A percentile compares a stretch with the other conserved stretches of the same genome.
Conservation (phyloP, 2,888 invertebrate species). For the Scaptomyza parva region DNA sequence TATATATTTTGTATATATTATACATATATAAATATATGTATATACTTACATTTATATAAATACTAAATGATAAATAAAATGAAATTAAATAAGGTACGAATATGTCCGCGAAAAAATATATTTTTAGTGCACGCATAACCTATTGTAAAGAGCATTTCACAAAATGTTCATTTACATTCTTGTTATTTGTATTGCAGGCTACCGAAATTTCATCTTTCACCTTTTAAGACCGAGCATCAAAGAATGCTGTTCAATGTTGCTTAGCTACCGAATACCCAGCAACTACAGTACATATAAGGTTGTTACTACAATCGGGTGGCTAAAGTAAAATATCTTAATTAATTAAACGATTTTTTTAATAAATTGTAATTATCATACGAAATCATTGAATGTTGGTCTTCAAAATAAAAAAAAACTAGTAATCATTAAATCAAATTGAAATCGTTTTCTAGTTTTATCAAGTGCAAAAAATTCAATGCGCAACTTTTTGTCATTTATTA, state of each 20-base stretch:
- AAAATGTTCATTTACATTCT: constrained; percentile 54
- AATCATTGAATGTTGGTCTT: background rate
- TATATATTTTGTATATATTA: constrained; percentile 25
- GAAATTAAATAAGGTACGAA: constrained; percentile 38
- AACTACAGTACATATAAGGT: background rate
- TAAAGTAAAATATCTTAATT: background rate
- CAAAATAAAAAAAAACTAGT: background rate
- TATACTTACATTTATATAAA: constrained; percentile 33
- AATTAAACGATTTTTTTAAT: background rate
- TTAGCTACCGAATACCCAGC: constrained; percentile 8
- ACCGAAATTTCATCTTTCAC: constrained; percentile 57
- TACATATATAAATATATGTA: constrained; percentile 12
- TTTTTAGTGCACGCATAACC: constrained; percentile 69
- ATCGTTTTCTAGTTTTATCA: background rate
- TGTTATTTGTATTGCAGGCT: constrained; percentile 50
- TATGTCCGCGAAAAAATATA: constrained; percentile 45
- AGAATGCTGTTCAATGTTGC: constrained; percentile 8
- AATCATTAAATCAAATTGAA: background rate
- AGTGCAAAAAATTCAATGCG: background rate
- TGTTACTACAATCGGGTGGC: background rate
- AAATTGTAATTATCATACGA: background rate
- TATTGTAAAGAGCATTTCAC: constrained; percentile 64
- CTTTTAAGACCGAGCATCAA: constrained; percentile 37
- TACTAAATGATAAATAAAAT: constrained; percentile 41
- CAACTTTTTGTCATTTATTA: background rate